phyloP scores from a whole-genome alignment of 1,140 invertebrate species.

The Lucilia cuprina region DNA sequence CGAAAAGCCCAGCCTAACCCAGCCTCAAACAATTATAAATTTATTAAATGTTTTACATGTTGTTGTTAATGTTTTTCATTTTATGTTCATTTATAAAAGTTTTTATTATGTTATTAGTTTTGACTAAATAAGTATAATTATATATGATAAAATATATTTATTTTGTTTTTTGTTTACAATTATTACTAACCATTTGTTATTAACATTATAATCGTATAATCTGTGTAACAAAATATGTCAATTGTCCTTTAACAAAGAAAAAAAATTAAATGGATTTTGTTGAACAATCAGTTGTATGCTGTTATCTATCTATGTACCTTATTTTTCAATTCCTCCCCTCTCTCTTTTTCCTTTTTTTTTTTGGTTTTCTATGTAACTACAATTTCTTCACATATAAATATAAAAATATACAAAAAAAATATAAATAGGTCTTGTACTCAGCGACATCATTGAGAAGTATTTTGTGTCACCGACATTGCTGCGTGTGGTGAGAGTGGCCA shows the following conservation, averaged over 20 bases:
- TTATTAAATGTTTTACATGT: not conserved
- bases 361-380: not conserved
- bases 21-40: not conserved
- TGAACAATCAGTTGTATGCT: constrained; percentile 15
- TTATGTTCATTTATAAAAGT: not conserved
- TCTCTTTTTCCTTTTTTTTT: not conserved
- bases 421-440: constrained; percentile 85
- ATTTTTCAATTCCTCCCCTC: constrained; percentile 12
- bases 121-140: not conserved
- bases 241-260: not conserved
- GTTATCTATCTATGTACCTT: constrained; percentile 5
- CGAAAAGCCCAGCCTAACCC: constrained; percentile 1
- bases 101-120: not conserved
- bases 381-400: not conserved
- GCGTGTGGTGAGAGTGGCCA: constrained; percentile 95
- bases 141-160: not conserved
- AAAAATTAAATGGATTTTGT: constrained; percentile 5
- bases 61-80: not conserved
- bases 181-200: not conserved
- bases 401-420: not conserved
- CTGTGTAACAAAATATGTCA: not conserved
- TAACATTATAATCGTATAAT: not conserved
- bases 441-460: constrained; percentile 96
- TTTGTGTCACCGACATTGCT: constrained; percentile 97
- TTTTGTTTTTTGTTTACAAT: not conserved